These are phyloP conservation scores for Chydorus sphaericus DNA, from an alignment of 2,888 invertebrate genomes.

Conservation along the genomic window DNA sequence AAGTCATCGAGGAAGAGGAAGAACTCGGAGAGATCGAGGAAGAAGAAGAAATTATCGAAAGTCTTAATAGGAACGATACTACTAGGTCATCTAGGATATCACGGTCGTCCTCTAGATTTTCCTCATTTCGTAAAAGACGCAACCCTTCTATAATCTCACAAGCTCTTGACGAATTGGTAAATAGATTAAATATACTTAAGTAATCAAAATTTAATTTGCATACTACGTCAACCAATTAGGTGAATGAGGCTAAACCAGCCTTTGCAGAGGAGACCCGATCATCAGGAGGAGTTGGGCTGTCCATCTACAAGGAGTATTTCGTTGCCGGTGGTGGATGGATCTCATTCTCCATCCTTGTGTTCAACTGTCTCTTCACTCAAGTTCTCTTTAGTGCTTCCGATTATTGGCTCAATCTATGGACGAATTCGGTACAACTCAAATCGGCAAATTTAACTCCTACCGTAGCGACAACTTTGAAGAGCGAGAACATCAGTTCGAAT, in stretches of 20 bases:
- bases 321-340: conserved; percentile 47
- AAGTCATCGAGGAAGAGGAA: conserved; percentile 22
- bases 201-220: no score
- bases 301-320: conserved; percentile 44
- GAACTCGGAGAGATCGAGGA: conserved; percentile 25
- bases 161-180: no score
- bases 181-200: no score
- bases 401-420: conserved; percentile 19
- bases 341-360: conserved; percentile 40
- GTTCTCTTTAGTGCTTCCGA: conserved; percentile 41
- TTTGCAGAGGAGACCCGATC: conserved; percentile 14
- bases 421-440: neutral
- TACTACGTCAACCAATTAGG: no score
- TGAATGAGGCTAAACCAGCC: neutral
- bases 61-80: no score
- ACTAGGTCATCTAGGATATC: no score
- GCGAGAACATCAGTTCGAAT: no score
- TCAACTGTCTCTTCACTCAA: conserved; percentile 44
- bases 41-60: neutral
- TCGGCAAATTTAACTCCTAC: no score
- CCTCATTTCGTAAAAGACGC: no score
- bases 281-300: conserved; percentile 20
- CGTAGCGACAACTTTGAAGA: no score
- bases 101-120: no score
- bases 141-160: no score